Conservation (phyloP, 2,888 invertebrate species). For the Lepidocyrtinus sp. region DNA sequence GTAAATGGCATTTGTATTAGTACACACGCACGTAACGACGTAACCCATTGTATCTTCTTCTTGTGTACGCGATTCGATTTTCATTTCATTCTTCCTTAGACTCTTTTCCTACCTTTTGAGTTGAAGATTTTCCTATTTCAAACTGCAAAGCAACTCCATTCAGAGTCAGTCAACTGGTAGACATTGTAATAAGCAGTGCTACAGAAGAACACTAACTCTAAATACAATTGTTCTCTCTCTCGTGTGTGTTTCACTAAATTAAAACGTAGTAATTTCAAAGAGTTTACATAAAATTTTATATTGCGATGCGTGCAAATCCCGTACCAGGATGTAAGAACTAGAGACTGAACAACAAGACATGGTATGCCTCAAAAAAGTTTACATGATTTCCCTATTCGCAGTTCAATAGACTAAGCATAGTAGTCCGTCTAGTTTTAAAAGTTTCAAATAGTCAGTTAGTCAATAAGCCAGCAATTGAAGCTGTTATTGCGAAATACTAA, state of each 20-base stretch:
- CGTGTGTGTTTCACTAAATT: slow-evolving; percentile 11
- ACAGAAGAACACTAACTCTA: not conserved
- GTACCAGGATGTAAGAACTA: slow-evolving; percentile 46
- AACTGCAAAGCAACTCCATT: slow-evolving; percentile 43
- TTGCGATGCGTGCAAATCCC: slow-evolving; percentile 53
- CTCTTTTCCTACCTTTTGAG: slow-evolving; percentile 16
- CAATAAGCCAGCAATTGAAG: slow-evolving; percentile 24
- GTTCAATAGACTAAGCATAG: slow-evolving; percentile 5
- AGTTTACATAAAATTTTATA: not conserved
- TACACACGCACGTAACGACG: too few species aligned
- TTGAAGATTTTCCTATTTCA: not conserved
- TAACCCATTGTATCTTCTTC: too few species aligned
- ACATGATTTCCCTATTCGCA: too few species aligned
- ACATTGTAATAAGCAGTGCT: slow-evolving; percentile 39
- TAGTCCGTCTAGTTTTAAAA: too few species aligned
- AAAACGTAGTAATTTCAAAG: not conserved
- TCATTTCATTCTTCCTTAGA: not conserved
- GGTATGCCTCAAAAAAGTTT: too few species aligned
- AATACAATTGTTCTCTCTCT: not conserved
- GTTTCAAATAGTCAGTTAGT: too few species aligned
- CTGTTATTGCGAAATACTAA: slow-evolving; percentile 20
- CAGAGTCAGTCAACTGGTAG: slow-evolving; percentile 32
- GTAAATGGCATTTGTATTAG: too few species aligned
- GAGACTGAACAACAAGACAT: slow-evolving; percentile 15
- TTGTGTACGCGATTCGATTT: too few species aligned